A percentile compares a stretch with the other conserved stretches of the same genome.
Conservation (phyloP, 2,888 invertebrate genomes). For the Sinhomidia bicolor region DNA sequence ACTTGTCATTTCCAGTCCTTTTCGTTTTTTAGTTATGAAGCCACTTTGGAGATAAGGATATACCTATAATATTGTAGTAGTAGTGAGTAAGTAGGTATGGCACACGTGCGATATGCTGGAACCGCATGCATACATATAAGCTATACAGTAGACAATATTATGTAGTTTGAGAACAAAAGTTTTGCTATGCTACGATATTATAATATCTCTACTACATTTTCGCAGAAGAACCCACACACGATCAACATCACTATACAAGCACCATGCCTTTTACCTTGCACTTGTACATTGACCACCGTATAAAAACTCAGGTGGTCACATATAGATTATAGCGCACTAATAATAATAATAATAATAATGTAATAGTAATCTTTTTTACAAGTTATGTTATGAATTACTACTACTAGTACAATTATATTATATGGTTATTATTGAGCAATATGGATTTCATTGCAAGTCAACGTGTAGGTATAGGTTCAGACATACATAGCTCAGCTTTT, state of each 20-base stretch:
- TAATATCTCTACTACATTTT: not conserved
- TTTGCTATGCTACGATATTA: not conserved
- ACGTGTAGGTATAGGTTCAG: no score
- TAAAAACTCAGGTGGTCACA: constrained; percentile 8
- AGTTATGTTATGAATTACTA: not conserved
- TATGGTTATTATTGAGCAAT: not conserved
- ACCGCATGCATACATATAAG: not conserved
- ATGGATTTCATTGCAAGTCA: constrained; percentile 13
- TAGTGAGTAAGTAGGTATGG: not conserved
- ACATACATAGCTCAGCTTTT: no score
- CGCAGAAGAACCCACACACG: not conserved
- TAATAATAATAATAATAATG: no score
- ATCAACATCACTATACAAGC: not conserved
- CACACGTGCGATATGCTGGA: constrained; percentile 3
- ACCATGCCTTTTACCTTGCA: not conserved
- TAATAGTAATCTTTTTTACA: not conserved
- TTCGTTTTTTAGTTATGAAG: constrained; percentile 42
- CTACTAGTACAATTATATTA: no score
- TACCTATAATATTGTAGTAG: not conserved
- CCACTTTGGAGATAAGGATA: constrained; percentile 32
- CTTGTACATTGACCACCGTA: constrained; percentile 11
- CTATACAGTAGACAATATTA: not conserved
- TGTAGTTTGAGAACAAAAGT: not conserved
- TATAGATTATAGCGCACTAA: not conserved
- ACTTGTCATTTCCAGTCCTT: constrained; percentile 68